Evolutionary conservation across 2,113 vertebrate species (phyloP).

Genomic region (Saguinus imperator): DNA sequence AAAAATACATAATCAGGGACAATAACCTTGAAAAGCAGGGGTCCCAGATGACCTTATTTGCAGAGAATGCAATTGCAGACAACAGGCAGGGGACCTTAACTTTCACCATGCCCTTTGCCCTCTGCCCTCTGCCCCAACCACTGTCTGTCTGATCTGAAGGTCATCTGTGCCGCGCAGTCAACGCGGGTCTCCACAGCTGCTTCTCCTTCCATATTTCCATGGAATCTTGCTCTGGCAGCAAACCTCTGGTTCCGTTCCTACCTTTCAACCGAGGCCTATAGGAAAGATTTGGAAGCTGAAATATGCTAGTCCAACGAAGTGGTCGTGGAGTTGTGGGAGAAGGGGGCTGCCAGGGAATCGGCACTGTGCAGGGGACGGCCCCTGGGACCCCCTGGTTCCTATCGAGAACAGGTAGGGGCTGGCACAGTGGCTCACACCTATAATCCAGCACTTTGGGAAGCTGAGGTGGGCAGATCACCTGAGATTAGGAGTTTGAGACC

Average conservation of each 20-base stretch:
- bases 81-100: not conserved
- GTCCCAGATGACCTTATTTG: no score
- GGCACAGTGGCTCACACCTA: no score
- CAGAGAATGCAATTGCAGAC: rapidly evolving
- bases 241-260: not conserved
- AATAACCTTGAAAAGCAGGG: not conserved
- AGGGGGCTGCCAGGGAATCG: not conserved
- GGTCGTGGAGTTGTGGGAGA: not conserved
- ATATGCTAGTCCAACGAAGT: not conserved
- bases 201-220: not conserved
- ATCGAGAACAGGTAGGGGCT: not conserved
- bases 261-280: not conserved
- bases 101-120: not conserved
- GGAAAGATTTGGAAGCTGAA: not conserved
- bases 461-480: no score
- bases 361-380: not conserved
- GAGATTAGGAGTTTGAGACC: no score
- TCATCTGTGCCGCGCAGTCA: rapidly evolving
- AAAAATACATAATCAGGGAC: not conserved
- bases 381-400: not conserved
- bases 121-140: not conserved
- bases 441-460: no score
- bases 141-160: no score
- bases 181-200: not conserved
- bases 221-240: no score